Evolutionary conservation across 2,888 invertebrate genomes (phyloP).

Genomic region (Mesorhabditis spiculigera): DNA sequence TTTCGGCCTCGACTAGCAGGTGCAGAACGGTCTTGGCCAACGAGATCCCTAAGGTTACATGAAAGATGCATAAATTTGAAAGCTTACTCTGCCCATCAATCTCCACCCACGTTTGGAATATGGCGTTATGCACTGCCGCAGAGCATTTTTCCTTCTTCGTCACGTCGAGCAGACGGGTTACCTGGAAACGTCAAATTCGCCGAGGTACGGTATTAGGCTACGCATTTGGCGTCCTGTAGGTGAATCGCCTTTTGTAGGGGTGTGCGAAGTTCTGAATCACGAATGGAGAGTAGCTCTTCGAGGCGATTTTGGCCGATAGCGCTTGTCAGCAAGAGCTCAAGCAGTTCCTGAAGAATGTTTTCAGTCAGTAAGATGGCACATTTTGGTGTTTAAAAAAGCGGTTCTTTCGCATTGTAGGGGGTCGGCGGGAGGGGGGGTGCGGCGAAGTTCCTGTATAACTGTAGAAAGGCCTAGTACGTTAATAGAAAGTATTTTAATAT

Average conservation of each 20-base stretch:
- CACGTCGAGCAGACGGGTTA: background rate
- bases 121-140: background rate
- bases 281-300: background rate
- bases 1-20: background rate
- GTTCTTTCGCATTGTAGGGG: too few species aligned
- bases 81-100: background rate
- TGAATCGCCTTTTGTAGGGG: background rate
- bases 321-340: background rate
- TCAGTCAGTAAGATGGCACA: background rate
- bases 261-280: background rate
- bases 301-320: background rate
- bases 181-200: background rate
- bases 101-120: background rate
- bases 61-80: background rate
- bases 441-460: too few species aligned
- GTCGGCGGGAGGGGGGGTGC: too few species aligned
- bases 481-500: too few species aligned
- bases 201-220: too few species aligned
- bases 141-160: background rate
- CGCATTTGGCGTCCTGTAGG: background rate
- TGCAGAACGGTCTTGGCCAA: background rate
- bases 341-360: slow-evolving; percentile 1
- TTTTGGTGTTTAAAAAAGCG: too few species aligned
- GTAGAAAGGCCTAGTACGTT: too few species aligned
- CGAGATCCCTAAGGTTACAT: background rate